phyloP scores from a whole-genome alignment of 1,140 invertebrate species.

The Andricus grossulariae region DNA sequence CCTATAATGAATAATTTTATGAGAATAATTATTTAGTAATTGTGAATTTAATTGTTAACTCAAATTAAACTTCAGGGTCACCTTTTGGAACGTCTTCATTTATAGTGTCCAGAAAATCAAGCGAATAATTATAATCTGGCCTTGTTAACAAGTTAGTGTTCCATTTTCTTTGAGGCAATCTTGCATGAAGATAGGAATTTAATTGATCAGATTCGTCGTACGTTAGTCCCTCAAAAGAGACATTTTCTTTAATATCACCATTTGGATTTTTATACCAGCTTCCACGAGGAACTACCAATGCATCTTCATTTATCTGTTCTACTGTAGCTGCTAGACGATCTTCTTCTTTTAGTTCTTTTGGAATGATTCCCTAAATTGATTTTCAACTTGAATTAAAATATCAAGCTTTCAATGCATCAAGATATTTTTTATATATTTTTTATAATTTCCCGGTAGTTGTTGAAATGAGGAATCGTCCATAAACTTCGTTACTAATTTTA shows the following conservation, averaged over 20 bases:
- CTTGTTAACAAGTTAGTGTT: slow-evolving; percentile 83
- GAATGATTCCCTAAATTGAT: slow-evolving; percentile 52
- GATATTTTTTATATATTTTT: too few species aligned
- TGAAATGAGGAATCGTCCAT: too few species aligned
- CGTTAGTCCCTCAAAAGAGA: slow-evolving; percentile 81
- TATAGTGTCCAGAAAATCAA: slow-evolving; percentile 86
- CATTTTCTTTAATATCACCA: slow-evolving; percentile 81
- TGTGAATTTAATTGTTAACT: slow-evolving; percentile 15
- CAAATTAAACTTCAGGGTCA: slow-evolving; percentile 45
- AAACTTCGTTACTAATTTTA: too few species aligned
- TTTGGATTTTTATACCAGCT: slow-evolving; percentile 81
- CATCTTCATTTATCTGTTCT: slow-evolving; percentile 82
- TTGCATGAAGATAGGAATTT: slow-evolving; percentile 82
- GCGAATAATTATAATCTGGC: slow-evolving; percentile 85
- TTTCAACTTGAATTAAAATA: background rate
- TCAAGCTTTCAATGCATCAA: background rate
- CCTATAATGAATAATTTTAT: slow-evolving; percentile 60
- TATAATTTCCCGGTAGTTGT: too few species aligned
- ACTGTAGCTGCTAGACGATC: slow-evolving; percentile 83
- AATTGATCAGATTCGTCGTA: slow-evolving; percentile 78
- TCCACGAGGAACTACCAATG: slow-evolving; percentile 83
- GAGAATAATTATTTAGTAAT: slow-evolving; percentile 21
- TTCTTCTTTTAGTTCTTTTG: slow-evolving; percentile 83
- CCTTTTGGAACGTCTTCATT: slow-evolving; percentile 80
- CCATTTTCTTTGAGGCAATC: slow-evolving; percentile 81